Percentiles rank a stretch among this genome's conserved stretches.
These are phyloP conservation scores for Aphelenchoides avenae DNA, from an alignment of 1,140 invertebrate species.

Conservation along the genomic window DNA sequence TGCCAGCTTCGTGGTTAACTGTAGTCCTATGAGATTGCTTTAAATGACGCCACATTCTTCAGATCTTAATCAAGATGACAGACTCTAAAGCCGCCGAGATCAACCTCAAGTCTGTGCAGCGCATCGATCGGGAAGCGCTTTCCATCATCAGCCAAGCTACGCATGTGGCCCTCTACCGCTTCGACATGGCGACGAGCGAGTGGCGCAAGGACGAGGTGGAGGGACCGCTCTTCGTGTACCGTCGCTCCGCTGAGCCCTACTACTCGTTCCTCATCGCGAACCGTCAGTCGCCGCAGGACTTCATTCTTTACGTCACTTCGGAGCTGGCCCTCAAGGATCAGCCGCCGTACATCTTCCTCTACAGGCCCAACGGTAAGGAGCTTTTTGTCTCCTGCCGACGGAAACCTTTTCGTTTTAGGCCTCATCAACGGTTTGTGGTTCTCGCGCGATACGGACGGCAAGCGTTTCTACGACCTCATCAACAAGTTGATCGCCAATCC, in stretches of 20 bases:
- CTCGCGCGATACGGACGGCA: too few species aligned
- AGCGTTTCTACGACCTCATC: too few species aligned
- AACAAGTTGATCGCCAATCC: too few species aligned
- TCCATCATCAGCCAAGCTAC: too few species aligned
- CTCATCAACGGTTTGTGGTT: slow-evolving; percentile 23
- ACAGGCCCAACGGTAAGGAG: slow-evolving; percentile 35
- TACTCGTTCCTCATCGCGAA: slow-evolving; percentile 50
- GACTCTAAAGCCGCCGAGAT: too few species aligned
- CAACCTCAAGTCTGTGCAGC: too few species aligned
- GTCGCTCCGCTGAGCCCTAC: slow-evolving; percentile 26
- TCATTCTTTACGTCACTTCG: slow-evolving; percentile 34
- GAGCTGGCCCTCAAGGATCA: slow-evolving; percentile 26
- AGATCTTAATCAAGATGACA: too few species aligned
- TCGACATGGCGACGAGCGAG: slow-evolving; percentile 16
- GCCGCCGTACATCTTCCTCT: slow-evolving; percentile 41
- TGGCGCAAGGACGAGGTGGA: slow-evolving; percentile 36
- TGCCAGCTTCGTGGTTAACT: too few species aligned
- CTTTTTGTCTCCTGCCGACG: slow-evolving; percentile 9
- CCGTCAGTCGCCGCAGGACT: slow-evolving; percentile 44
- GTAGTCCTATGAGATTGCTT: too few species aligned
- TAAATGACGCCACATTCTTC: too few species aligned
- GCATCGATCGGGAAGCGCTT: too few species aligned
- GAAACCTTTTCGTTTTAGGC: slow-evolving; percentile 14
- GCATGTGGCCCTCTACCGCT: too few species aligned
- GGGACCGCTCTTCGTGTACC: slow-evolving; percentile 43